phyloP scores from a whole-genome alignment of 2,888 invertebrate genomes.

The Lydus trimaculatus region DNA sequence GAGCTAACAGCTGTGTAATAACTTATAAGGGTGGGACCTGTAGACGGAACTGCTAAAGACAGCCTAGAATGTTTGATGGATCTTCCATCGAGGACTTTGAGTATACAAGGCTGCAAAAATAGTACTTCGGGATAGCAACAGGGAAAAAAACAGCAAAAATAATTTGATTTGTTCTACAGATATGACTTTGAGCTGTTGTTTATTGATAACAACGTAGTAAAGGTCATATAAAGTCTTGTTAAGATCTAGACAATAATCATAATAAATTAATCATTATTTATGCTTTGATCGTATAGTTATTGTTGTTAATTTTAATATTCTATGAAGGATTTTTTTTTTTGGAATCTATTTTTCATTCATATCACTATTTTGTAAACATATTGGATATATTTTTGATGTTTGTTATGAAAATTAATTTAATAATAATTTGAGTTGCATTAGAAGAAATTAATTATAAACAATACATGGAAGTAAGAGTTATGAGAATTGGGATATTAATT shows the following conservation, averaged over 20 bases:
- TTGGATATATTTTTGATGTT: neutral
- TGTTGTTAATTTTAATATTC: neutral
- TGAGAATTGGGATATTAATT: constrained; percentile 8
- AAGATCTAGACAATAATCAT: neutral
- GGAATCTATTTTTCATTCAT: neutral
- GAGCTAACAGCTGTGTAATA: no score
- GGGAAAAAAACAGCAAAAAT: neutral
- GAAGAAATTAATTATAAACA: neutral
- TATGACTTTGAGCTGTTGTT: neutral
- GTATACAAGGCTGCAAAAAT: no score
- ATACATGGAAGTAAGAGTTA: constrained; percentile 11
- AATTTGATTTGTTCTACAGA: neutral
- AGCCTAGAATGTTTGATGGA: no score
- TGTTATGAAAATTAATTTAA: neutral
- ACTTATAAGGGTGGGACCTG: no score
- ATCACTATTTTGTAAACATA: neutral
- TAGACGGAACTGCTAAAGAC: no score
- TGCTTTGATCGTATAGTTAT: neutral
- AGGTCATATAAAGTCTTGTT: neutral
- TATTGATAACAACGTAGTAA: neutral
- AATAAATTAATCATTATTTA: neutral
- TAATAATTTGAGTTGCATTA: neutral
- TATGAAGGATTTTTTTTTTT: neutral
- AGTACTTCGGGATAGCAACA: no score
- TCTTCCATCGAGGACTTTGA: no score